Percentiles rank a stretch among this genome's conserved stretches.
phyloP scores from a whole-genome alignment of 2,888 invertebrate genomes.

The Conchocele bisecta region DNA sequence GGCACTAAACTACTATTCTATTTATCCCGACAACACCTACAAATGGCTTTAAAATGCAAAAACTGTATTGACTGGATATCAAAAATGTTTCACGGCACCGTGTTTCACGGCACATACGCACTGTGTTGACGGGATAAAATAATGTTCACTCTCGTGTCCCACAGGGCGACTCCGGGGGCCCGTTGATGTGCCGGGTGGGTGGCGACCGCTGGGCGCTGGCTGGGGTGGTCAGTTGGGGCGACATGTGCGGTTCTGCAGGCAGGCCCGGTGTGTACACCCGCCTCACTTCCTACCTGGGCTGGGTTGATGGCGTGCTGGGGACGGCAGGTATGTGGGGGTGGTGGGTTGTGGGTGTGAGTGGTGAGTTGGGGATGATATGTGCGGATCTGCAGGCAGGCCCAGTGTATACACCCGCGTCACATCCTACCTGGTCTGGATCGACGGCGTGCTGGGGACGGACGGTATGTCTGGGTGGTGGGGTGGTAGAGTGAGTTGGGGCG shows the following conservation, averaged over 20 bases:
- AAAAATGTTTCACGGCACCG: too few species aligned
- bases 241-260: constrained; percentile 68
- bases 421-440: constrained; percentile 72
- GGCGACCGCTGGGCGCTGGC: constrained; percentile 67
- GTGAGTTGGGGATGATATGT: constrained; percentile 78
- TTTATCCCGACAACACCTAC: too few species aligned
- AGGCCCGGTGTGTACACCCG: constrained; percentile 79
- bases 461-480: constrained; percentile 20
- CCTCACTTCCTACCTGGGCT: constrained; percentile 67
- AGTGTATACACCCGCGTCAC: constrained; percentile 78
- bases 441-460: constrained; percentile 20
- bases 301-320: constrained; percentile 64
- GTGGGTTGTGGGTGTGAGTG: constrained; percentile 63
- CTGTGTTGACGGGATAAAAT: too few species aligned
- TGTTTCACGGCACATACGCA: too few species aligned
- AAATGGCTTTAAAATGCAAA: too few species aligned
- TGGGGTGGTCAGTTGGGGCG: constrained; percentile 80
- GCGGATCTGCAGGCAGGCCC: constrained; percentile 72
- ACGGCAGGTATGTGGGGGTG: constrained; percentile 26
- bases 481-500: constrained; percentile 74
- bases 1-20: too few species aligned
- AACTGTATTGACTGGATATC: too few species aligned
- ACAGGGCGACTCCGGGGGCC: constrained; percentile 81
- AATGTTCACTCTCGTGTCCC: too few species aligned
- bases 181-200: constrained; percentile 71